phyloP scores from a whole-genome alignment of 2,888 invertebrate species.

The Microchrysa polita region DNA sequence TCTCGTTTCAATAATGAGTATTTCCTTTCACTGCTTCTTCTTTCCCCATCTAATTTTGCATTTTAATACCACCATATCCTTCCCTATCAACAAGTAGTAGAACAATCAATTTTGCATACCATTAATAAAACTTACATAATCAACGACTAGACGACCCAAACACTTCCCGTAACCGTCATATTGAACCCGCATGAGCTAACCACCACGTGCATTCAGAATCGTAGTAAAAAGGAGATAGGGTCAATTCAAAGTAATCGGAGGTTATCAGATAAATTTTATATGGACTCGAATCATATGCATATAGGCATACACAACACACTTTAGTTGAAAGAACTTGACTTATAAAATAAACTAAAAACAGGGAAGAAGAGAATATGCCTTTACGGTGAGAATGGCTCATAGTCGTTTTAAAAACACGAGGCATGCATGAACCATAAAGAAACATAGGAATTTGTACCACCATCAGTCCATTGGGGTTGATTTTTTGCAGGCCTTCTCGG shows the following conservation, averaged over 20 bases:
- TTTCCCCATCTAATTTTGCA: no score
- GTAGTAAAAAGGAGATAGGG: background rate
- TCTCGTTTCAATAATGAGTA: no score
- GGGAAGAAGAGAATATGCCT: background rate
- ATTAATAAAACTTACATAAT: no score
- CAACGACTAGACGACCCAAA: no score
- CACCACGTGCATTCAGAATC: background rate
- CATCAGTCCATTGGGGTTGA: background rate
- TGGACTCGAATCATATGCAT: slow-evolving; percentile 28
- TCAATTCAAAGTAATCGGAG: slow-evolving; percentile 16
- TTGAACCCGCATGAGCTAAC: background rate
- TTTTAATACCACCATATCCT: no score
- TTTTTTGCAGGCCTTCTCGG: background rate
- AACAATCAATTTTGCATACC: no score
- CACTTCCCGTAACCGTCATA: no score
- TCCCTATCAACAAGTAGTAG: no score
- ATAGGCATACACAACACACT: background rate
- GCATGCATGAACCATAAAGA: background rate
- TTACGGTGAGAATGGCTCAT: background rate
- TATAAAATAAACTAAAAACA: background rate
- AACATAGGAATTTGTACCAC: background rate
- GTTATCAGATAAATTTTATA: slow-evolving; percentile 37
- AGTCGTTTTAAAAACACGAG: background rate
- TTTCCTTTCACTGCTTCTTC: no score
- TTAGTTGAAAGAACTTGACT: background rate